Conservation (phyloP, 2,888 invertebrate genomes). For the Chydorus sphaericus region DNA sequence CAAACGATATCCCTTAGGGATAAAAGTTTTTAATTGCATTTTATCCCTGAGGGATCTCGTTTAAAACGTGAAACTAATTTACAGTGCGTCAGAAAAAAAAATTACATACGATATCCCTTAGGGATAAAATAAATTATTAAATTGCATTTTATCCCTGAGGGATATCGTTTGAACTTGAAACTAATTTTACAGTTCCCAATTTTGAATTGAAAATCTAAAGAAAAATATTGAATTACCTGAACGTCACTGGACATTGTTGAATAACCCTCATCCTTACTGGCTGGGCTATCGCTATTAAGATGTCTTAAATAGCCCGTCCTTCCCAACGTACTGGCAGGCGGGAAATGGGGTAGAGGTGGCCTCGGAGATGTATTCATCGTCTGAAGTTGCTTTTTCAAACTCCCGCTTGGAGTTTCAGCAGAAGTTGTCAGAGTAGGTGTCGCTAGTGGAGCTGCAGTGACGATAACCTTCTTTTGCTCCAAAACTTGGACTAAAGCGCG, state of each 20-base stretch:
- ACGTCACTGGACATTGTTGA: slow-evolving; percentile 73
- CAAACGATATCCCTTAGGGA: too few relatives aligned
- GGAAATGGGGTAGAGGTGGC: background rate
- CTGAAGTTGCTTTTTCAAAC: background rate
- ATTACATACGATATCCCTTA: too few relatives aligned
- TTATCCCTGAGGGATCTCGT: too few relatives aligned
- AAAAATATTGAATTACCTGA: too few relatives aligned
- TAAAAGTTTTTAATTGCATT: too few relatives aligned
- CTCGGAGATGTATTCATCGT: background rate
- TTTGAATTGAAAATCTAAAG: too few relatives aligned
- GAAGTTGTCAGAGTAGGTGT: background rate
- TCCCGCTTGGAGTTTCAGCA: background rate
- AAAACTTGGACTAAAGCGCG: slow-evolving; percentile 11
- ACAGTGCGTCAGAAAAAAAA: slow-evolving; percentile 33
- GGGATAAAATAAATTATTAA: too few relatives aligned
- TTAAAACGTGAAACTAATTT: too few relatives aligned
- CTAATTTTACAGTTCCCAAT: too few relatives aligned
- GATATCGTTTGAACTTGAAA: too few relatives aligned
- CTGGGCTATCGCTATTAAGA: slow-evolving; percentile 59
- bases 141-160: too few relatives aligned
- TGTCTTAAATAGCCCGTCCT: slow-evolving; percentile 45
- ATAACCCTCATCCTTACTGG: slow-evolving; percentile 65
- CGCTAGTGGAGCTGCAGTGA: background rate
- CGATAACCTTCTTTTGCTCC: background rate
- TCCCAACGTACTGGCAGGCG: background rate